Conservation (phyloP, 2,888 invertebrate genomes). For the Archaeoteleia sp. region DNA sequence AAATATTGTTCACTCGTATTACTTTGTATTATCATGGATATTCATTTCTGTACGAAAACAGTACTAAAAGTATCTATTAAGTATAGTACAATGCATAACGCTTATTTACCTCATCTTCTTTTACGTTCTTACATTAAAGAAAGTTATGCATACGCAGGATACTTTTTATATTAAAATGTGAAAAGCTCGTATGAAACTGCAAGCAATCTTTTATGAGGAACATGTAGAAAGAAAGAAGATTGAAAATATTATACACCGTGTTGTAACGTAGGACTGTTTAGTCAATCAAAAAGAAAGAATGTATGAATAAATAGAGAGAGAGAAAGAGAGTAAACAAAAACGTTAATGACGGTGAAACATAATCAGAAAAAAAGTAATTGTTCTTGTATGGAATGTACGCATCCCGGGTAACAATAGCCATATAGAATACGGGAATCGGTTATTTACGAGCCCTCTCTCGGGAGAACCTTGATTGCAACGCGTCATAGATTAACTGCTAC, state of each 20-base stretch:
- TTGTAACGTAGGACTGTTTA: slow-evolving; percentile 34
- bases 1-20: too few relatives aligned
- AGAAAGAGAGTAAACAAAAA: slow-evolving; percentile 44
- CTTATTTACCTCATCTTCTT: slow-evolving; percentile 27
- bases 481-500: slow-evolving; percentile 53
- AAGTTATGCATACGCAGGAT: slow-evolving; percentile 36
- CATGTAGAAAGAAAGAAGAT: slow-evolving; percentile 2
- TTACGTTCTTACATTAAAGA: slow-evolving; percentile 34
- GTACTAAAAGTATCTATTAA: slow-evolving; percentile 11
- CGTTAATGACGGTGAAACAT: slow-evolving; percentile 43
- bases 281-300: slow-evolving; percentile 29
- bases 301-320: too few relatives aligned
- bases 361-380: slow-evolving; percentile 44
- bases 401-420: slow-evolving; percentile 41
- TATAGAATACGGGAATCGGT: slow-evolving; percentile 42
- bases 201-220: slow-evolving; percentile 36
- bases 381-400: slow-evolving; percentile 34
- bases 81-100: slow-evolving; percentile 30
- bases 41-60: slow-evolving; percentile 6
- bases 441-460: slow-evolving; percentile 44
- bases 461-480: slow-evolving; percentile 52
- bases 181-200: slow-evolving; percentile 36
- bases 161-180: slow-evolving; percentile 41
- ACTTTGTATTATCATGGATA: background rate
- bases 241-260: slow-evolving; percentile 18